phyloP scores from a whole-genome alignment of 2,113 vertebrate species.

The Lynx canadensis region DNA sequence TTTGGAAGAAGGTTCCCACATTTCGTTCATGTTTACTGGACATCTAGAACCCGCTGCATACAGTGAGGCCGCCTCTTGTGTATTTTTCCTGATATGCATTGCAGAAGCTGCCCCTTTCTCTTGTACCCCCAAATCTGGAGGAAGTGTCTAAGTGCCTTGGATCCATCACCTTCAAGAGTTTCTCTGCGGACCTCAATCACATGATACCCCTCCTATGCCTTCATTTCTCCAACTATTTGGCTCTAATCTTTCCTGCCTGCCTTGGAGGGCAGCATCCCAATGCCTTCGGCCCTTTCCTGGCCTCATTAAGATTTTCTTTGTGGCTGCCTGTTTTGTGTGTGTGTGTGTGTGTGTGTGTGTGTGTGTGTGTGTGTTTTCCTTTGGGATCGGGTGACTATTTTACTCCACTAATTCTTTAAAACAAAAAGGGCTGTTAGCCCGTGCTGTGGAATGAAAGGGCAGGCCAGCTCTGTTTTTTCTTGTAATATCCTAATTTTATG shows the following conservation, averaged over 20 bases:
- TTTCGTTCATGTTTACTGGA: conserved; percentile 6
- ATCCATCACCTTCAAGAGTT: conserved; percentile 20
- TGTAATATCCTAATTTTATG: background rate
- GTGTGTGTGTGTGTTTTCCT: background rate
- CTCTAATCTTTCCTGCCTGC: conserved; percentile 53
- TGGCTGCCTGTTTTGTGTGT: conserved; percentile 25
- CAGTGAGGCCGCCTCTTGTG: background rate
- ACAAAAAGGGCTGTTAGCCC: background rate
- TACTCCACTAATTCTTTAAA: conserved; percentile 31
- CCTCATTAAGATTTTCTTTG: conserved; percentile 60
- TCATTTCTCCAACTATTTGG: conserved; percentile 18
- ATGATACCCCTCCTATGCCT: conserved; percentile 39
- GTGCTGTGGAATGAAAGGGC: conserved; percentile 23
- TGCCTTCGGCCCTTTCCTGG: background rate
- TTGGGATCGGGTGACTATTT: conserved; percentile 49
- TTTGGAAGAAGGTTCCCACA: conserved; percentile 18
- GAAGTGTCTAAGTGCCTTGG: background rate
- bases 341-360: background rate
- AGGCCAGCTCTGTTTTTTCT: background rate
- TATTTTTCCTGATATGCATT: background rate
- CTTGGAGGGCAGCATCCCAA: background rate
- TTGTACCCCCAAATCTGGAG: background rate
- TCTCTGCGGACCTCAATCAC: conserved; percentile 51
- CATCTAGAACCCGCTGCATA: background rate
- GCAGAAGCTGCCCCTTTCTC: background rate